Conservation (phyloP, 2,113 vertebrate species). For the Halcyon malimbica region DNA sequence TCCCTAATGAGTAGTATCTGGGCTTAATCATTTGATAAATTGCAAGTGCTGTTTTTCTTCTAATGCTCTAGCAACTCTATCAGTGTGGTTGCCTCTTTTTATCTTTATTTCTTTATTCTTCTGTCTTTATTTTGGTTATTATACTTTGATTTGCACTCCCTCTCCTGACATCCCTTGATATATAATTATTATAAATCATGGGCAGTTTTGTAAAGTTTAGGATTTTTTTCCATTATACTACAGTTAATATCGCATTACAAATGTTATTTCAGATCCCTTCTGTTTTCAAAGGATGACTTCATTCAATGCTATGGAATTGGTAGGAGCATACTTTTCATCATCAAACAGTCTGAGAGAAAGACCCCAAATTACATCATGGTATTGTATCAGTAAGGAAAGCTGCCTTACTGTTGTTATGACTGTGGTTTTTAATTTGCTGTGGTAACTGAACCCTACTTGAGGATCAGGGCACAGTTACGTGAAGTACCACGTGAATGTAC, state of each 20-base stretch:
- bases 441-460: neutral
- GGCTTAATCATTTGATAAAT: slow-evolving; percentile 2
- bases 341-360: neutral
- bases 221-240: neutral
- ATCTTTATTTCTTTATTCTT: slow-evolving; percentile 21
- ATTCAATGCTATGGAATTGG: neutral
- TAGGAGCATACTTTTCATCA: neutral
- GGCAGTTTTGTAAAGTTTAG: neutral
- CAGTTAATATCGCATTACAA: neutral
- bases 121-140: neutral
- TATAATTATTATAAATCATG: neutral
- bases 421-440: neutral
- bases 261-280: neutral
- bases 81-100: neutral
- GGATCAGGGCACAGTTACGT: neutral
- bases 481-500: neutral
- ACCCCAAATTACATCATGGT: neutral
- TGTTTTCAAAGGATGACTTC: neutral
- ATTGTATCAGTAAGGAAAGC: neutral
- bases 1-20: neutral
- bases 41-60: neutral
- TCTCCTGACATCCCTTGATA: neutral
- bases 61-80: neutral
- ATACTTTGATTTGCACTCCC: neutral
- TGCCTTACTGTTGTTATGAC: neutral